Evolutionary conservation across 2,113 vertebrate genomes (phyloP).

Genomic region (Centrocercus urophasianus): DNA sequence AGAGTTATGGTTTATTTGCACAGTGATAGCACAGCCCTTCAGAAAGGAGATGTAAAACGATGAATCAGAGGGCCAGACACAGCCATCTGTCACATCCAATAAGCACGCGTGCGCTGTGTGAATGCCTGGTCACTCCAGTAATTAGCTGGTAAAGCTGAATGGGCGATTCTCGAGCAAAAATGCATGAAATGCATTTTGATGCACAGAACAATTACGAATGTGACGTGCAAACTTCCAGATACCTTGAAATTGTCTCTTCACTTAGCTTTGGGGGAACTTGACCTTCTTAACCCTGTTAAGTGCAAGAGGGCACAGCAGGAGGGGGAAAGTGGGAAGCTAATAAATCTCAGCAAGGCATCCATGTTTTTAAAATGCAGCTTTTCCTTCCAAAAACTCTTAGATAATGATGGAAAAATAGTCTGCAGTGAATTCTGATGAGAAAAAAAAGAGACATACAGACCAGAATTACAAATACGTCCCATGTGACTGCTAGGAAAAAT

Average conservation of each 20-base stretch:
- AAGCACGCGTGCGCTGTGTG: not conserved
- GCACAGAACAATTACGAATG: constrained; percentile 51
- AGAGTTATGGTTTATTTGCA: constrained; percentile 4
- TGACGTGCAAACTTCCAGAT: constrained; percentile 37
- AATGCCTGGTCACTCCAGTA: constrained; percentile 45
- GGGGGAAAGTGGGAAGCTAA: constrained; percentile 26
- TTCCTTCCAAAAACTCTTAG: constrained; percentile 65
- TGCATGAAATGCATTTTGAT: constrained; percentile 25
- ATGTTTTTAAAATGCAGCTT: constrained; percentile 68
- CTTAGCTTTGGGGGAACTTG: constrained; percentile 12
- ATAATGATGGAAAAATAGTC: constrained; percentile 72
- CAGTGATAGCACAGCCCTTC: not conserved
- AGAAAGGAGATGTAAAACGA: not conserved
- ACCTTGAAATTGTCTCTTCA: constrained; percentile 23
- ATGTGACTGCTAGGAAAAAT: constrained; percentile 61
- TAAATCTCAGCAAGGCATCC: constrained; percentile 59
- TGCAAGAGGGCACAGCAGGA: constrained; percentile 28
- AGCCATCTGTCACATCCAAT: constrained; percentile 48
- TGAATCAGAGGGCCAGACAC: not conserved
- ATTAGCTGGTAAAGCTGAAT: constrained; percentile 63
- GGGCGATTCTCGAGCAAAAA: constrained; percentile 28
- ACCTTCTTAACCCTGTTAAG: constrained; percentile 25
- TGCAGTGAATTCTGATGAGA: constrained; percentile 69
- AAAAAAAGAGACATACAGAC: not conserved
- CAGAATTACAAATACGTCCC: constrained; percentile 62